Evolutionary conservation across 2,113 vertebrate genomes (phyloP).

Genomic region (Macrotis lagotis): DNA sequence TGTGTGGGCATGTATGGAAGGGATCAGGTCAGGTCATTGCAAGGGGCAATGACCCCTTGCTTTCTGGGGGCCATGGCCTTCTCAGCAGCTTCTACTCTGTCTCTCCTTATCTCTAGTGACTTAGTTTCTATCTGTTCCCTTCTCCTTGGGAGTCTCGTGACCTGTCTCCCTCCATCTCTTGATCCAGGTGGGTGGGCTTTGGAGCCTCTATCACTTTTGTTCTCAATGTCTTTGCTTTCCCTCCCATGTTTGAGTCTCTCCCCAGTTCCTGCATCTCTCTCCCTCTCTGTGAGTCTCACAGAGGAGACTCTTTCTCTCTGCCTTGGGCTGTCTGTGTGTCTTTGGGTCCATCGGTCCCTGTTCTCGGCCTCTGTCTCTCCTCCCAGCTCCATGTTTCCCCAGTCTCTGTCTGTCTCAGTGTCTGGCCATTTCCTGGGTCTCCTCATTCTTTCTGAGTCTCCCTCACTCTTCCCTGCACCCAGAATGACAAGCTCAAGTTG

Average conservation of each 20-base stretch:
- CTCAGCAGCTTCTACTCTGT: constrained; percentile 64
- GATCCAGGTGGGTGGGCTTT: no score
- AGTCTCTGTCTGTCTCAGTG: constrained; percentile 15
- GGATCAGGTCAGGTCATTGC: background rate
- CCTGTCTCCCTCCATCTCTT: no score
- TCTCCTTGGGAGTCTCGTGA: no score
- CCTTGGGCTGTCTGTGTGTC: background rate
- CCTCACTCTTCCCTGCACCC: constrained; percentile 58
- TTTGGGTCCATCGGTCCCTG: background rate
- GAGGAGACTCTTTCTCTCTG: background rate
- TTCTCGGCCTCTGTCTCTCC: constrained; percentile 41
- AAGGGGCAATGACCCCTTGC: background rate
- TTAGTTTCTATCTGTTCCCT: no score
- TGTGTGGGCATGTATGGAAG: background rate
- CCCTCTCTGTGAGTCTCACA: no score
- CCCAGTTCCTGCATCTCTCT: no score
- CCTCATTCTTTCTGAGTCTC: constrained; percentile 64
- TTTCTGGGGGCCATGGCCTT: background rate
- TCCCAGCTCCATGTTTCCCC: constrained; percentile 48
- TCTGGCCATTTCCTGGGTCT: constrained; percentile 59
- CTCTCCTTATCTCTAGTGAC: constrained; percentile 36
- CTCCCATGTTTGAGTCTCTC: no score
- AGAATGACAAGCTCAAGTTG: constrained; percentile 92
- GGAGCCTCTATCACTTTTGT: no score
- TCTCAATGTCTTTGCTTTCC: no score